Evolutionary conservation across 2,888 invertebrate genomes (phyloP).

Genomic region (Drosophila helvetica): DNA sequence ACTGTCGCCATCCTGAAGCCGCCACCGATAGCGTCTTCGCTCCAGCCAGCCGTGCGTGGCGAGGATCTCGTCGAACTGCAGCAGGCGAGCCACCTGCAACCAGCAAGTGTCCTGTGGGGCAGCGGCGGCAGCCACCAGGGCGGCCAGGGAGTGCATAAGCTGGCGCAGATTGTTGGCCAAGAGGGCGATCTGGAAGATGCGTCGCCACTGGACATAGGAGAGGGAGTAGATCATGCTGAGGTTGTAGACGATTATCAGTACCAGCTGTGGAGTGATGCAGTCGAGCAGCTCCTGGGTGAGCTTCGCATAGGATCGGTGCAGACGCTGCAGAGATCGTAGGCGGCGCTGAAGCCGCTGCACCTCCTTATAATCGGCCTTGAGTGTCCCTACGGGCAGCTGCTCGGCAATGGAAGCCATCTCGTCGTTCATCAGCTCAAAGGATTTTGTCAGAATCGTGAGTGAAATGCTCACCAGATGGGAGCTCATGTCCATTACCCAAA

Average conservation of each 20-base stretch:
- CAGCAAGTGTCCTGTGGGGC: constrained; percentile 44
- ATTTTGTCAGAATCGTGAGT: constrained; percentile 42
- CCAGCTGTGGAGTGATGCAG: constrained; percentile 45
- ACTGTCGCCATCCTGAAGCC: constrained; percentile 24
- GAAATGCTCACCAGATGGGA: constrained; percentile 46
- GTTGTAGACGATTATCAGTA: constrained; percentile 52
- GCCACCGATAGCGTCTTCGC: constrained; percentile 12
- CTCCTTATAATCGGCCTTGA: constrained; percentile 37
- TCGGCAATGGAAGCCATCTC: constrained; percentile 33
- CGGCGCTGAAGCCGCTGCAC: constrained; percentile 34
- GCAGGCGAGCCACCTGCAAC: constrained; percentile 36
- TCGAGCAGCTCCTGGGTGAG: constrained; percentile 46
- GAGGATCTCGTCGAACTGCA: constrained; percentile 51
- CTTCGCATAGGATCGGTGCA: constrained; percentile 40
- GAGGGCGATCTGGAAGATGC: constrained; percentile 41
- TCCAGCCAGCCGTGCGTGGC: constrained; percentile 52
- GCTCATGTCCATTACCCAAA: constrained; percentile 55
- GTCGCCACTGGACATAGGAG: constrained; percentile 40
- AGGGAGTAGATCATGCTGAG: constrained; percentile 53
- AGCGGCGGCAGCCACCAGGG: constrained; percentile 27
- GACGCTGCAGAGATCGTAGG: constrained; percentile 35
- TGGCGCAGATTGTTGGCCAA: constrained; percentile 43
- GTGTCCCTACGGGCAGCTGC: constrained; percentile 30
- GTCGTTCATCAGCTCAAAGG: constrained; percentile 48
- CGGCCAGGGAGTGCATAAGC: constrained; percentile 48